Percentiles rank a stretch among this genome's conserved stretches.
phyloP scores from a whole-genome alignment of 2,888 invertebrate species.

The Tridacna crocea region DNA sequence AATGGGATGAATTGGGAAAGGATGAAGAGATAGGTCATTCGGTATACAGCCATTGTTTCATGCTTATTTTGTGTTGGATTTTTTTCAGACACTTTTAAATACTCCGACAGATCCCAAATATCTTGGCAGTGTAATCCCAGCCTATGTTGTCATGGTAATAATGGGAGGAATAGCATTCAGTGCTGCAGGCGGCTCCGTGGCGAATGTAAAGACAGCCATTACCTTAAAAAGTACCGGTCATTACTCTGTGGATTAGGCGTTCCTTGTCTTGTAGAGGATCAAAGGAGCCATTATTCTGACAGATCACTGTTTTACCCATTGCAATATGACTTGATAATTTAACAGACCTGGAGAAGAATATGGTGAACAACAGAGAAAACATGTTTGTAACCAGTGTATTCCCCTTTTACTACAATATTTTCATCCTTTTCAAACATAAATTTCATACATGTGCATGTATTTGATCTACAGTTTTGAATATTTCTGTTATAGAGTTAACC shows the following conservation, averaged over 20 bases:
- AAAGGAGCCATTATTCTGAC: too few species aligned
- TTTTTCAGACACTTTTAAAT: constrained; percentile 32
- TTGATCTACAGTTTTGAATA: too few species aligned
- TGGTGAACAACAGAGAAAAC: background rate
- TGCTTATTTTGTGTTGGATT: background rate
- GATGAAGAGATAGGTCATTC: too few species aligned
- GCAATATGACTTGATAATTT: too few species aligned
- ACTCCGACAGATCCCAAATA: constrained; percentile 69
- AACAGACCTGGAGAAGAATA: background rate
- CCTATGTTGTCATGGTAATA: constrained; percentile 75
- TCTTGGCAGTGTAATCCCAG: constrained; percentile 76
- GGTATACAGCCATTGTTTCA: too few species aligned
- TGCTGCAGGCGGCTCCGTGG: constrained; percentile 78
- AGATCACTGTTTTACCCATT: too few species aligned
- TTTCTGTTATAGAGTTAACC: too few species aligned
- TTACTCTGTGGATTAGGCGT: constrained; percentile 40
- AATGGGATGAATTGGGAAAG: too few species aligned
- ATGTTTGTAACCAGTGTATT: background rate
- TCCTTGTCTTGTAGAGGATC: background rate
- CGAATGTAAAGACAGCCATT: constrained; percentile 65
- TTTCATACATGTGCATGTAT: background rate
- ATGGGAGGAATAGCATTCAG: constrained; percentile 76
- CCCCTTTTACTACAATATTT: background rate
- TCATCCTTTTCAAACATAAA: background rate
- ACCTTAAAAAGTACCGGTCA: constrained; percentile 19